phyloP scores from a whole-genome alignment of 1,140 invertebrate genomes.

The Zaprionus nigranus region DNA sequence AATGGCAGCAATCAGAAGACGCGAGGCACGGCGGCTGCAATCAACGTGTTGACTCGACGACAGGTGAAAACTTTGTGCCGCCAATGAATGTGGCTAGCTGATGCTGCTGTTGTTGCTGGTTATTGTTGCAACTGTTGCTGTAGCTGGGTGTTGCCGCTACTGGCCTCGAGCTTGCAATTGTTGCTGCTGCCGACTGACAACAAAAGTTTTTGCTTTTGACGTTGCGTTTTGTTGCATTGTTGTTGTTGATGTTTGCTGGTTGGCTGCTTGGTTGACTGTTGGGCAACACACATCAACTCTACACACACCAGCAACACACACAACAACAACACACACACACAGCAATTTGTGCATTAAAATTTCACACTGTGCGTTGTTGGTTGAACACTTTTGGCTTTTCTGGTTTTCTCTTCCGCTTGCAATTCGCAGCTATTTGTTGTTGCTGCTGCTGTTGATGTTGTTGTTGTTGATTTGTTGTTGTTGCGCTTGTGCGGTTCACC shows the following conservation, averaged over 20 bases:
- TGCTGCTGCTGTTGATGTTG: conserved; percentile 27
- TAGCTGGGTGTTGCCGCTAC: conserved; percentile 43
- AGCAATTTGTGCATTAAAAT: conserved; percentile 76
- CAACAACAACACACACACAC: conserved; percentile 44
- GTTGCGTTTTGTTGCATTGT: conserved; percentile 27
- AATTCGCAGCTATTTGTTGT: conserved; percentile 25
- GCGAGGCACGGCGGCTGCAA: conserved; percentile 61
- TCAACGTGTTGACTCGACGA: conserved; percentile 70
- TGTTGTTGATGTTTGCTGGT: conserved; percentile 58
- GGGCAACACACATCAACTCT: conserved; percentile 40
- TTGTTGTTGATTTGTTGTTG: conserved; percentile 40
- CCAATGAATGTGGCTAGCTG: conserved; percentile 61
- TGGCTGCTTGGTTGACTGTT: conserved; percentile 66
- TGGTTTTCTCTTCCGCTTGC: conserved; percentile 45
- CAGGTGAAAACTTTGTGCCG: conserved; percentile 76
- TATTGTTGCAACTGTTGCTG: too few species aligned
- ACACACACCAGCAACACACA: conserved; percentile 30
- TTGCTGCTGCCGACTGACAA: conserved; percentile 60
- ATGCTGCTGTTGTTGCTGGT: conserved; percentile 15
- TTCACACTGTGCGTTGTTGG: conserved; percentile 71
- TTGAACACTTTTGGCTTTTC: conserved; percentile 71
- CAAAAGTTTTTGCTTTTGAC: conserved; percentile 66
- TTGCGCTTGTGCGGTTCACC: conserved; percentile 35
- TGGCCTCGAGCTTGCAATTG: conserved; percentile 55
- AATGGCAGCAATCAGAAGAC: conserved; percentile 73